Conservation (phyloP, 1,140 invertebrate species). For the Vollenhovia emeryi region DNA sequence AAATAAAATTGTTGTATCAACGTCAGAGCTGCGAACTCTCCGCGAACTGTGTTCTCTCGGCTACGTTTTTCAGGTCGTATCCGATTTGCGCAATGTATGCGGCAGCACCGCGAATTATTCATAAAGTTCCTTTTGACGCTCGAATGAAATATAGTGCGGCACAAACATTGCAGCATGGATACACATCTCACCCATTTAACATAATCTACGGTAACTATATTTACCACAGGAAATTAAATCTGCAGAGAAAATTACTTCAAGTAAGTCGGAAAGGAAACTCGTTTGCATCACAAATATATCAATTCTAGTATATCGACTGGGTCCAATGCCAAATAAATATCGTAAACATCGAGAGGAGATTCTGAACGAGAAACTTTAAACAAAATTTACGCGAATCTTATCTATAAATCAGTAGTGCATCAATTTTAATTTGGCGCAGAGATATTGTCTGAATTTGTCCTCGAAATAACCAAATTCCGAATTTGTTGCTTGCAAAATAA, state of each 20-base stretch:
- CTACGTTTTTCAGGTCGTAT: constrained; percentile 36
- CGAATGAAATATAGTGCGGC: constrained; percentile 38
- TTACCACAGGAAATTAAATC: constrained; percentile 30
- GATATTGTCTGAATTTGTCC: no score
- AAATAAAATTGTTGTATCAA: constrained; percentile 26
- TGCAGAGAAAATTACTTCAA: constrained; percentile 14
- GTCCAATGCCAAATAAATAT: background rate
- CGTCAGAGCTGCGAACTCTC: background rate
- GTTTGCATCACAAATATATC: constrained; percentile 6
- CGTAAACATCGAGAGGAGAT: background rate
- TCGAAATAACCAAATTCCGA: no score
- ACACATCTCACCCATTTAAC: constrained; percentile 27
- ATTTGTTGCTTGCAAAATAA: no score
- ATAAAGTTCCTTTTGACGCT: constrained; percentile 50
- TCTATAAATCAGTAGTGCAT: no score
- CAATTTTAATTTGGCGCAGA: no score
- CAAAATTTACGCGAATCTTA: constrained; percentile 2
- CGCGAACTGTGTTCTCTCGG: background rate
- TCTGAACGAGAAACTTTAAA: background rate
- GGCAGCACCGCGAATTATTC: constrained; percentile 44
- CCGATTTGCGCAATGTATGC: constrained; percentile 41
- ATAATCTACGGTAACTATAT: constrained; percentile 10
- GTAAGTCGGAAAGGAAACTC: background rate
- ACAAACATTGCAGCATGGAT: constrained; percentile 7
- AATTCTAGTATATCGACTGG: background rate